Conservation (phyloP, 1,140 invertebrate genomes). For the Drosophila kikkawai region DNA sequence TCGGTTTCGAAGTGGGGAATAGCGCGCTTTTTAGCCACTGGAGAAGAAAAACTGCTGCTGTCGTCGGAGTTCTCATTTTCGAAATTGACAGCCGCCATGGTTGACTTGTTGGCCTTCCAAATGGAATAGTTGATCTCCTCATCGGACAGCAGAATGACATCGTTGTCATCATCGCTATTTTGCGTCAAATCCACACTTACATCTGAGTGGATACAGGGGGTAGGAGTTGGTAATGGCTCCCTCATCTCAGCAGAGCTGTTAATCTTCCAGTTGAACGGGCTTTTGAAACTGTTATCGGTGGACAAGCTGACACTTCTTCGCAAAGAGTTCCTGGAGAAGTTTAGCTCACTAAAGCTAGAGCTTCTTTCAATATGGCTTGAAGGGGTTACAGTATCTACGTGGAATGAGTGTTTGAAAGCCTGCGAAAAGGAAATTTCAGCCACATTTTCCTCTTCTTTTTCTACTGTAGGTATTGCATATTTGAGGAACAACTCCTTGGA, state of each 20-base stretch:
- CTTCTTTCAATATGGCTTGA: neutral
- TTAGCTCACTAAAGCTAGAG: constrained; percentile 29
- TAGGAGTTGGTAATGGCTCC: neutral
- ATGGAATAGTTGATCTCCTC: constrained; percentile 84
- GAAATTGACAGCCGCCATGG: neutral
- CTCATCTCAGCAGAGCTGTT: constrained; percentile 19
- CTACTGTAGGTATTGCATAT: constrained; percentile 4
- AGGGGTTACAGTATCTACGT: neutral
- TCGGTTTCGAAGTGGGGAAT: constrained; percentile 52
- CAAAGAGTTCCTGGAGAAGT: constrained; percentile 28
- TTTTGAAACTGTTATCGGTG: constrained; percentile 52
- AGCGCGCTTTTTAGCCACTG: constrained; percentile 16
- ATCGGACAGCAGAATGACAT: constrained; percentile 71
- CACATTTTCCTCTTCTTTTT: neutral
- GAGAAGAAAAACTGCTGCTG: constrained; percentile 16
- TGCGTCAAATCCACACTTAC: constrained; percentile 64
- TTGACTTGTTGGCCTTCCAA: constrained; percentile 71
- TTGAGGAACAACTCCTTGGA: constrained; percentile 31
- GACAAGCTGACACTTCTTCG: constrained; percentile 44
- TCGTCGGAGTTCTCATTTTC: constrained; percentile 14
- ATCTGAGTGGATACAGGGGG: constrained; percentile 21
- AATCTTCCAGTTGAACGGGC: constrained; percentile 34
- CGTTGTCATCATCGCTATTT: constrained; percentile 46
- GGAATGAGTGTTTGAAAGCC: constrained; percentile 4
- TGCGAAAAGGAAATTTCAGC: neutral